These are phyloP conservation scores for Cyprinella venusta DNA, from an alignment of 2,797 vertebrate species.

Conservation along the genomic window DNA sequence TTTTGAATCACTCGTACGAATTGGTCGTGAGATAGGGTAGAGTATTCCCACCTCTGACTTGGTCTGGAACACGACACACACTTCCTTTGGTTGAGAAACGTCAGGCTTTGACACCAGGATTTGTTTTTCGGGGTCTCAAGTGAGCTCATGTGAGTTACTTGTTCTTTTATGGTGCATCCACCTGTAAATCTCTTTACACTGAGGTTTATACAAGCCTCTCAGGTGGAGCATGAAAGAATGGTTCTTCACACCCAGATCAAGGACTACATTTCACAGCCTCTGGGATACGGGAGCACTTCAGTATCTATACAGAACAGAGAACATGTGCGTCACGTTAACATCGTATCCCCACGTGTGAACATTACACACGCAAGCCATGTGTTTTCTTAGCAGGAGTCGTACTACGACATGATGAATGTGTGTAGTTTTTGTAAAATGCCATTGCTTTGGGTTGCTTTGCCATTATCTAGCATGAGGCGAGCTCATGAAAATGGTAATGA, in stretches of 20 bases:
- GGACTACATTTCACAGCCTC: not conserved
- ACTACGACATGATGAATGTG: slow-evolving; percentile 44
- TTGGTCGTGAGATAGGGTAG: too few relatives aligned
- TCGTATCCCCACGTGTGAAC: not conserved
- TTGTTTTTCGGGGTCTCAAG: slow-evolving; percentile 3
- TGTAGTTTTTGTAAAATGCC: slow-evolving; percentile 45
- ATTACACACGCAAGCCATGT: slow-evolving; percentile 31
- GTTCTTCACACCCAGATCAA: not conserved
- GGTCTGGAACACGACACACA: not conserved
- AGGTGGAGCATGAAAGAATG: slow-evolving; percentile 14
- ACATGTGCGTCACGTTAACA: not conserved
- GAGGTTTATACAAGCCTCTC: slow-evolving; percentile 15
- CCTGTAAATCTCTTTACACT: slow-evolving; percentile 9
- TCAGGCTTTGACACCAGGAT: slow-evolving; percentile 2
- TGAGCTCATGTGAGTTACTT: slow-evolving; percentile 8
- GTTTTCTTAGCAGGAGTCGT: slow-evolving; percentile 40
- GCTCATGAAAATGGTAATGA: slow-evolving; percentile 49
- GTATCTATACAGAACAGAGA: slow-evolving; percentile 2
- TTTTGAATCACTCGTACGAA: too few relatives aligned
- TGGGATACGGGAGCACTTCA: not conserved
- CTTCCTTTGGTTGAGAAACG: not conserved
- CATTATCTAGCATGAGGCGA: slow-evolving; percentile 44
- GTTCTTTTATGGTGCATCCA: slow-evolving; percentile 22
- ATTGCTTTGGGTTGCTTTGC: slow-evolving; percentile 37
- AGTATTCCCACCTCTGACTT: not conserved